These are phyloP conservation scores for Parthenolecanium corni DNA, from an alignment of 2,888 invertebrate genomes.

Conservation along the genomic window DNA sequence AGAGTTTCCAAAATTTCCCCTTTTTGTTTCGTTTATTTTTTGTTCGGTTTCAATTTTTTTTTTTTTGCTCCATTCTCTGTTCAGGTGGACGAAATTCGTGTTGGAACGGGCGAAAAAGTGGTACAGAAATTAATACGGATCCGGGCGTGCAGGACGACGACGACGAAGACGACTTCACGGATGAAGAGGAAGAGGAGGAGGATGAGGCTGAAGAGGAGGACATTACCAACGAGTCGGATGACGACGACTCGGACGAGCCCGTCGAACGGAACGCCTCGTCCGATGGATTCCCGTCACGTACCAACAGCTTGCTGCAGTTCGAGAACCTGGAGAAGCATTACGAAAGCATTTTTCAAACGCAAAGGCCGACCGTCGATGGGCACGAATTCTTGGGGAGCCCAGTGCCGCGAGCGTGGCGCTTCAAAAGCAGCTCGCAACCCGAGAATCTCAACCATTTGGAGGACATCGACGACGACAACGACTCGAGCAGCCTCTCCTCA, in stretches of 20 bases:
- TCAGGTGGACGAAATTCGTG: slow-evolving; percentile 6
- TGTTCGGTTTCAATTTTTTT: no score
- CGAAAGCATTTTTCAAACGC: slow-evolving; percentile 41
- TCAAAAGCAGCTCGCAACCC: slow-evolving; percentile 33
- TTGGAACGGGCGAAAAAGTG: slow-evolving; percentile 35
- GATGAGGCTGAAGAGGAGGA: slow-evolving; percentile 7
- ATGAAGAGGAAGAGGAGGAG: slow-evolving; percentile 15
- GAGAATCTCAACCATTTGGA: slow-evolving; percentile 5
- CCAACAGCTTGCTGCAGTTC: slow-evolving; percentile 71
- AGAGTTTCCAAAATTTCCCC: no score
- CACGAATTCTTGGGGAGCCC: slow-evolving; percentile 37
- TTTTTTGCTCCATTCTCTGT: no score
- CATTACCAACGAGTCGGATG: background rate
- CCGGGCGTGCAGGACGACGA: slow-evolving; percentile 35
- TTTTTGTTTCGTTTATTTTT: no score
- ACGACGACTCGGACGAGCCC: background rate
- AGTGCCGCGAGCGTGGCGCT: slow-evolving; percentile 39
- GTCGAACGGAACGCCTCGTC: slow-evolving; percentile 34
- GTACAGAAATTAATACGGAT: slow-evolving; percentile 31
- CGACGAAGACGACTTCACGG: slow-evolving; percentile 31
- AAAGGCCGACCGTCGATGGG: slow-evolving; percentile 33
- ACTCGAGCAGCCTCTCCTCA: slow-evolving; percentile 31
- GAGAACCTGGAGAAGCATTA: slow-evolving; percentile 66
- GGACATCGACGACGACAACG: slow-evolving; percentile 30
- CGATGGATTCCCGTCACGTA: slow-evolving; percentile 41